Evolutionary conservation across 2,888 invertebrate species (phyloP).

Genomic region (Agonum fuliginosum): DNA sequence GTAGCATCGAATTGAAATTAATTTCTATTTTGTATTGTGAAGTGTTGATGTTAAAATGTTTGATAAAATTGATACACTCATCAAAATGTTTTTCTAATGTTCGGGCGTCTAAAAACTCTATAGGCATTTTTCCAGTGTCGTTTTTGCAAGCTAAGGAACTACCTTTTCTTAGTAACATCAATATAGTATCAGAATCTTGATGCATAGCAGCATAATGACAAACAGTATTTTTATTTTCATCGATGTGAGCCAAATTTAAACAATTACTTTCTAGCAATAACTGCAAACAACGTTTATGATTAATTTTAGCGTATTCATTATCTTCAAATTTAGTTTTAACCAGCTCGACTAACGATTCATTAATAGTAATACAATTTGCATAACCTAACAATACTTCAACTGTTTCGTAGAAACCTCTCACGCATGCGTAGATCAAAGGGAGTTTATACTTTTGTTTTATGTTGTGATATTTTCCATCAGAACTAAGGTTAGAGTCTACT

Average conservation of each 20-base stretch:
- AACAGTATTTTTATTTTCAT: neutral
- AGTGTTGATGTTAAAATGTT: neutral
- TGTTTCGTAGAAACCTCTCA: constrained; percentile 18
- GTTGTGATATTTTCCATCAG: too few relatives aligned
- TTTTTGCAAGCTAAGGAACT: constrained; percentile 13
- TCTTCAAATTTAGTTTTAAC: constrained; percentile 19
- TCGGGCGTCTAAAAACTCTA: neutral
- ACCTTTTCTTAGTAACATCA: constrained; percentile 14
- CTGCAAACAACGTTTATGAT: constrained; percentile 1
- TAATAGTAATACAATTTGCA: neutral
- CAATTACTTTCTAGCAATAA: constrained; percentile 11
- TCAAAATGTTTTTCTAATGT: constrained; percentile 36
- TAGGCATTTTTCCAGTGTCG: constrained; percentile 14
- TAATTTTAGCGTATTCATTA: constrained; percentile 6
- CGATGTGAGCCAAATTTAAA: neutral
- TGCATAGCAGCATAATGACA: constrained; percentile 17
- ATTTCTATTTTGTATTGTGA: neutral
- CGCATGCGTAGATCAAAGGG: constrained; percentile 20
- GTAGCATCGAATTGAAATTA: constrained; percentile 4
- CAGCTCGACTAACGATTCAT: constrained; percentile 4
- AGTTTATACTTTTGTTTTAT: neutral
- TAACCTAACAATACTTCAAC: constrained; percentile 8
- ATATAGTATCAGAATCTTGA: constrained; percentile 21
- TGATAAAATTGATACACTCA: constrained; percentile 8
- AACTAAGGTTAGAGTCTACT: constrained; percentile 9